Evolutionary conservation across 2,113 vertebrate genomes (phyloP), one percentile per base, ranked within the genome.

Genomic region (Phainopepla nitens): DNA sequence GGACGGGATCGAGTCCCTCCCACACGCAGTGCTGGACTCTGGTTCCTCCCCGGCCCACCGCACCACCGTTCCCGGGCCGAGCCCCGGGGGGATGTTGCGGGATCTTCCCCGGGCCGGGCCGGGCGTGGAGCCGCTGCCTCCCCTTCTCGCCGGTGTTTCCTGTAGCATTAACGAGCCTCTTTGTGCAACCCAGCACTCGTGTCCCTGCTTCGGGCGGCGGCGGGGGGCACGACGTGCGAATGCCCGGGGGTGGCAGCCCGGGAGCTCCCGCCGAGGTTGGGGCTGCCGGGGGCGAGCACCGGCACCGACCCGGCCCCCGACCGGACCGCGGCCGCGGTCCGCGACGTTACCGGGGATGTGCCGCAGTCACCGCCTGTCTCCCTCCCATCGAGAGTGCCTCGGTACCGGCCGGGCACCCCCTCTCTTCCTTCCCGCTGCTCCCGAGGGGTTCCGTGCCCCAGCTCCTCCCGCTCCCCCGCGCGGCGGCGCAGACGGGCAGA

Each of bases 121-220:
- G 45, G 44, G 24, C 21, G 17, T 11, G 13, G 60, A 36, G 54
- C 61, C 28, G 21, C 50, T 36, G 66, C 47, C 39, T 16, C 31
- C 35, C 45, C 6, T 76, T 41, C 29, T 45, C 17, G 6, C 12
- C 17, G 20, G 20, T 42, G 56, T 66, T 69, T 82, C 51, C 47
- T 91, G 88, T 86, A 71, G 91, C 88, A 71, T 89, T 75, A 91
- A 89, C 24, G 81, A 82, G 66, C 53, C 80, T 93, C 76, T 89
- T 53, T 87, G 71, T 16, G 61, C 84, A 93, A 91, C 42, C 14
- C 80, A 56, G 44, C 83, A 33, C 54, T 88, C 29, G 56, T 85
- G 56, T 73, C 36, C 65, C 70, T 84, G 73, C 54, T 92, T 69
- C 49, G 68, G 47, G n/a, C 20, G 36, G 77, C n/a, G 33, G 21